Evolutionary conservation across 2,797 vertebrate species (phyloP), one percentile per base, ranked within the genome.

Genomic region (Sternotherus odoratus): DNA sequence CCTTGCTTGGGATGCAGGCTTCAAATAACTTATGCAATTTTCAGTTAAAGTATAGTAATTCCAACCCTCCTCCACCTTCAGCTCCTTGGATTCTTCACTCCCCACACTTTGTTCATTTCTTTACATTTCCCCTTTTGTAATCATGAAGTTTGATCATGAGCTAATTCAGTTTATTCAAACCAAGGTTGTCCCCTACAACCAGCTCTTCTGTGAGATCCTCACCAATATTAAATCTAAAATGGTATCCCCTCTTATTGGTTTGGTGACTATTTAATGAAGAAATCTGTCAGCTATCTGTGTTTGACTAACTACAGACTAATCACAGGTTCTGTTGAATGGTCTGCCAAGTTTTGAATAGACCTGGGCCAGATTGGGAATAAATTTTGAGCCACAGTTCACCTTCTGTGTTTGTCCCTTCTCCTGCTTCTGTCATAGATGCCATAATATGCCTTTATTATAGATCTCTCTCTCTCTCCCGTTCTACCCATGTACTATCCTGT

Each of bases 331-430:
- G 60, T 4, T 43, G 26, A 48, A 50, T 63, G n/a, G 30, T 57
- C 87, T 88, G 79, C 86, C 77, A 89, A 63, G 56, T 79, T 95
- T 91, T 46, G 57, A 54, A 84, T 82, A 63, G 39, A 80, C 72
- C 7, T 24, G 28, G 39, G 79, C 17, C 86, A 82, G 39, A 72
- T 0, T 36, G 10, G 57, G 49, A 33, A 75, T 8, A 10, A 77
- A 79, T 48, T 43, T 56, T 77, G 78, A 80, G 80, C 91, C 46
- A 36, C 57, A 69, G 84, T 89, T 66, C 89, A 91, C 93, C 93
- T 78, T 36, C 84, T 0, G 0, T 79, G 12, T 85, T 91, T 82
- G 78, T 89, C 86, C 56, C 54, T 77, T 80, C 83, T 16, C 5
- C 87, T 82, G 77, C 0, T 56, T 75, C 87, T 50, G n/a, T 39